These are phyloP conservation scores for Poecile montanus DNA, from an alignment of 2,797 vertebrate species.

Conservation along the genomic window DNA sequence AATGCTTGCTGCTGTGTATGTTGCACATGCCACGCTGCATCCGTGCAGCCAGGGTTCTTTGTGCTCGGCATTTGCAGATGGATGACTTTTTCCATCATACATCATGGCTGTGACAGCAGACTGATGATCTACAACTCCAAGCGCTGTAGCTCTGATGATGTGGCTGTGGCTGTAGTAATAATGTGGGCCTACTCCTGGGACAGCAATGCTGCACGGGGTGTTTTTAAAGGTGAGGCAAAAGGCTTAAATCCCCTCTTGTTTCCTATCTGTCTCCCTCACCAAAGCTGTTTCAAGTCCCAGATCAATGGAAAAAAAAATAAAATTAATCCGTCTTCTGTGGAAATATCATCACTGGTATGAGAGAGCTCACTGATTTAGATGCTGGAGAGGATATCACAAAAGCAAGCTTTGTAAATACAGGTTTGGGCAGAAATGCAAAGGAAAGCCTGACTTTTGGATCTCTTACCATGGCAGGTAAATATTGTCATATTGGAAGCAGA, in stretches of 20 bases:
- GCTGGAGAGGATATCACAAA: not conserved
- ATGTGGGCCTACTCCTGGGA: conserved; percentile 46
- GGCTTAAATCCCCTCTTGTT: conserved; percentile 33
- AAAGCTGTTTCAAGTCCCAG: conserved; percentile 47
- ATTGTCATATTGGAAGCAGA: not conserved
- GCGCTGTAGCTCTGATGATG: conserved; percentile 53
- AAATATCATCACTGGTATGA: not conserved
- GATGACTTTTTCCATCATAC: conserved; percentile 69
- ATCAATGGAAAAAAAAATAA: not conserved
- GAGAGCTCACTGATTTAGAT: not conserved
- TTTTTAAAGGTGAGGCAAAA: conserved; percentile 61
- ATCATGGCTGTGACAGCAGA: conserved; percentile 67
- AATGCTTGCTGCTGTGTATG: not conserved
- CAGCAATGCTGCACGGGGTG: not conserved
- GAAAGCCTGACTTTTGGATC: not conserved
- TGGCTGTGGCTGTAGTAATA: conserved; percentile 68
- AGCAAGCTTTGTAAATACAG: conserved; percentile 22
- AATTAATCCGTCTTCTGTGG: not conserved
- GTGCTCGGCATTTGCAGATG: conserved; percentile 40
- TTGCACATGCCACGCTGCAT: not conserved
- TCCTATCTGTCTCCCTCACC: conserved; percentile 2
- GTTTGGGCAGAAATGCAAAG: conserved; percentile 7
- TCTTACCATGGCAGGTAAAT: conserved; percentile 21
- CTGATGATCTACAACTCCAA: conserved; percentile 65
- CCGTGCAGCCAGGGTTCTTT: conserved; percentile 43